Evolutionary conservation across 2,113 vertebrate genomes (phyloP).

Genomic region (Cygnus buccinator): DNA sequence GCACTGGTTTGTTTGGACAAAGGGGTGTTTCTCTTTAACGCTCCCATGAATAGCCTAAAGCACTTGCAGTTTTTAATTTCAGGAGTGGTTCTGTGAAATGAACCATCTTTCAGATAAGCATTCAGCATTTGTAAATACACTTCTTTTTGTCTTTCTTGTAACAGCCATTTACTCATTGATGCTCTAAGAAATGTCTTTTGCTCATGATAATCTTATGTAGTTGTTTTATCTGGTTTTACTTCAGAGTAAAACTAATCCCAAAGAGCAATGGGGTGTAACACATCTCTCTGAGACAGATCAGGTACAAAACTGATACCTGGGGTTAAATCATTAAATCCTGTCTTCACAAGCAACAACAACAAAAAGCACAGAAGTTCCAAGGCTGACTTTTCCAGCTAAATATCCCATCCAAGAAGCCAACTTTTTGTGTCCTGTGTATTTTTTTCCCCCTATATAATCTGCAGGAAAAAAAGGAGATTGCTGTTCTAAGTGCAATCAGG

Average conservation of each 20-base stretch:
- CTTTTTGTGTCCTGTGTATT: neutral
- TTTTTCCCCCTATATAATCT: neutral
- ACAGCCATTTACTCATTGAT: neutral
- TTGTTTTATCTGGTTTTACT: neutral
- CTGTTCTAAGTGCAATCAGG: neutral
- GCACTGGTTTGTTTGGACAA: slow-evolving; percentile 66
- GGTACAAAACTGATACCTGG: neutral
- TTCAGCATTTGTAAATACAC: slow-evolving; percentile 27
- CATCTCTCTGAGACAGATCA: neutral
- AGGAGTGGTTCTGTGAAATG: slow-evolving; percentile 66
- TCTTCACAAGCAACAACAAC: neutral
- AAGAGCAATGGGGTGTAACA: neutral
- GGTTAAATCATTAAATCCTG: neutral
- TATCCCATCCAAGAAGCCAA: neutral
- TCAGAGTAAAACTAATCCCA: neutral
- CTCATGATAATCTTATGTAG: neutral
- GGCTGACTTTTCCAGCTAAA: neutral
- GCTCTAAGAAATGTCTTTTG: slow-evolving; percentile 3
- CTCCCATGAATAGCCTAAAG: slow-evolving; percentile 58
- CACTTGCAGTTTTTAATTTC: slow-evolving; percentile 60
- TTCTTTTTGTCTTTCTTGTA: neutral
- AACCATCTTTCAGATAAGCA: slow-evolving; percentile 41
- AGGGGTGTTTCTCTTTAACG: slow-evolving; percentile 63
- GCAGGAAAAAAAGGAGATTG: neutral
- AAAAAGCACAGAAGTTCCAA: neutral